Conservation (phyloP, 2,888 invertebrate genomes). For the Macaria notata region DNA sequence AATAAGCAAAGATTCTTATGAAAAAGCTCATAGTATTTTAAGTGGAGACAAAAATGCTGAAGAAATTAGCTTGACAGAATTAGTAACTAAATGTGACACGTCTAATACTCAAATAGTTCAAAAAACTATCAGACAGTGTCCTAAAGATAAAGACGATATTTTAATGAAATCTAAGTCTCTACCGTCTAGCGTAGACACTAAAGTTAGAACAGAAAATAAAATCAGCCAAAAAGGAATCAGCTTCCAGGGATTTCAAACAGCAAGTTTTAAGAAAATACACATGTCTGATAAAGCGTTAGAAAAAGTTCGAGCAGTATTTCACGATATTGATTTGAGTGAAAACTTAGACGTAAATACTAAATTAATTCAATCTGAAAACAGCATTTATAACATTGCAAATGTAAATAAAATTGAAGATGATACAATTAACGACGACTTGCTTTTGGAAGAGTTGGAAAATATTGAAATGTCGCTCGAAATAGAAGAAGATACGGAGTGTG, state of each 20-base stretch:
- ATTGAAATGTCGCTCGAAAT: slow-evolving; percentile 43
- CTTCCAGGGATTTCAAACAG: slow-evolving; percentile 21
- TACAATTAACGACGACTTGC: slow-evolving; percentile 20
- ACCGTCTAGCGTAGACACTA: no score
- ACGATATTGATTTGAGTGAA: no score
- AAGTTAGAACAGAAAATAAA: background rate
- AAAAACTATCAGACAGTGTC: background rate
- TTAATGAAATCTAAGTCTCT: no score
- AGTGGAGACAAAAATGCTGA: slow-evolving; percentile 35
- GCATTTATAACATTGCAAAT: no score
- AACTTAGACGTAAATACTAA: no score
- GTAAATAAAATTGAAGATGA: background rate
- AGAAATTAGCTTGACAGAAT: slow-evolving; percentile 44
- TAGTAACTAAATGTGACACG: slow-evolving; percentile 46
- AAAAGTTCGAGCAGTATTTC: no score
- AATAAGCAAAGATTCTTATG: slow-evolving; percentile 56
- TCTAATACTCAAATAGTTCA: slow-evolving; percentile 4
- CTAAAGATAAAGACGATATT: no score
- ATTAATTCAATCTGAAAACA: no score
- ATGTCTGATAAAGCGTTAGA: slow-evolving; percentile 4
- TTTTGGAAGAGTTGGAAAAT: slow-evolving; percentile 50
- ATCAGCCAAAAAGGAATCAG: background rate
- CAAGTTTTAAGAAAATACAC: slow-evolving; percentile 50
- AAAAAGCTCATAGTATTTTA: slow-evolving; percentile 58
- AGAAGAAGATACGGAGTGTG: no score